These are phyloP conservation scores for Myotis daubentonii DNA, from an alignment of 2,797 vertebrate genomes.

Conservation along the genomic window DNA sequence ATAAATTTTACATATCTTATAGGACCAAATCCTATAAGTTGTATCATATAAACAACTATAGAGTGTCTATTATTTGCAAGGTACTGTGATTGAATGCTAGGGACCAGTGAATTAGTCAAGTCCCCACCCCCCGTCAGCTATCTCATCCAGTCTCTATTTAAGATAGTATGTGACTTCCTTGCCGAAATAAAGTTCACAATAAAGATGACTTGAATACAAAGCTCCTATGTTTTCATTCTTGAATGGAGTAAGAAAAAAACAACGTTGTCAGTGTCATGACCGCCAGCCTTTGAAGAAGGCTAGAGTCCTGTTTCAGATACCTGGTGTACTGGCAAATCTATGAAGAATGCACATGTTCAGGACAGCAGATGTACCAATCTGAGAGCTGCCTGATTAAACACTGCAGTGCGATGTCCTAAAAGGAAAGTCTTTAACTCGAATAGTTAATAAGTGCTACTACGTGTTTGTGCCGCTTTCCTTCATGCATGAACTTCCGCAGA, in stretches of 20 bases:
- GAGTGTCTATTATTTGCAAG: not conserved
- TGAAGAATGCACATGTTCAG: not conserved
- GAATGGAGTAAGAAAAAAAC: not conserved
- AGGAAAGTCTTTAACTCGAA: not conserved
- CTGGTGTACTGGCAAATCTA: not conserved
- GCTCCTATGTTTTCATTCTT: not conserved
- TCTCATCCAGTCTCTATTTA: not conserved
- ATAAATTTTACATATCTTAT: not conserved
- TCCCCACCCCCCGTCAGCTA: not conserved
- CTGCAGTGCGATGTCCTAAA: not conserved
- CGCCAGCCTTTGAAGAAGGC: not conserved
- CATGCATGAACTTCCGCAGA: not conserved
- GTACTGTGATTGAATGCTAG: not conserved
- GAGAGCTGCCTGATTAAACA: not conserved
- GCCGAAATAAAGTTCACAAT: constrained; percentile 18
- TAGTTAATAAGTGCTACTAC: too few relatives aligned
- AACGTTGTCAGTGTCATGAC: not conserved
- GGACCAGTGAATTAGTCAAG: not conserved
- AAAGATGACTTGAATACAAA: not conserved
- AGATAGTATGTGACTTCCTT: not conserved
- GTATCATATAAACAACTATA: not conserved
- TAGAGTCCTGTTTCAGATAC: not conserved
- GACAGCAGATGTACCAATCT: not conserved
- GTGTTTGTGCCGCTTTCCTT: not conserved
- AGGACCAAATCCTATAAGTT: not conserved